Evolutionary conservation across 1,140 invertebrate genomes (phyloP).

Genomic region (Anoplolepis gracilipes): DNA sequence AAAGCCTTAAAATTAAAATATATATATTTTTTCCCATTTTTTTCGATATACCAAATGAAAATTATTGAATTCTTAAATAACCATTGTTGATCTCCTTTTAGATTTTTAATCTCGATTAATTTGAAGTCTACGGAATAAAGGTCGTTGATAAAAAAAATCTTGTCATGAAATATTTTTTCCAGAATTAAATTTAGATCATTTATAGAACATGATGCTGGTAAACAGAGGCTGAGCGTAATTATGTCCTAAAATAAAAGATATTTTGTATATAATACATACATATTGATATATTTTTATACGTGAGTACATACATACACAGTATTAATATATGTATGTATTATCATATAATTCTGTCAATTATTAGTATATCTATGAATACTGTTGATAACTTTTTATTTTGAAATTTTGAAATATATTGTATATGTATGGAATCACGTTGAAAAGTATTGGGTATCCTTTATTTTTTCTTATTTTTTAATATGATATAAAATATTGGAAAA

Average conservation of each 20-base stretch:
- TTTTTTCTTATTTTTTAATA: too few relatives aligned
- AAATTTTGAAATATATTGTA: too few relatives aligned
- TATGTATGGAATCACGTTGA: too few relatives aligned
- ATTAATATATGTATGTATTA: too few relatives aligned
- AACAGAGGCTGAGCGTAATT: conserved; percentile 80
- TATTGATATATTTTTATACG: too few relatives aligned
- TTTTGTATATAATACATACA: neutral
- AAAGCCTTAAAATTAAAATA: too few relatives aligned
- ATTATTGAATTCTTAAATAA: conserved; percentile 58
- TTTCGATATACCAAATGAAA: conserved; percentile 58
- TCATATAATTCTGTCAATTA: too few relatives aligned
- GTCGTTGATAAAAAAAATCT: conserved; percentile 70
- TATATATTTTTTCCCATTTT: conserved; percentile 6
- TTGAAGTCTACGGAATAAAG: conserved; percentile 77
- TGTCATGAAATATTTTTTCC: conserved; percentile 73
- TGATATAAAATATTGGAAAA: too few relatives aligned
- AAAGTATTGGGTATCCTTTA: too few relatives aligned
- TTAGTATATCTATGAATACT: too few relatives aligned
- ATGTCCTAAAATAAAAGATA: conserved; percentile 77
- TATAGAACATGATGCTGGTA: conserved; percentile 78
- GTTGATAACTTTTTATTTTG: too few relatives aligned
- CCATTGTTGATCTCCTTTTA: conserved; percentile 75
- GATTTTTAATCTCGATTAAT: conserved; percentile 75
- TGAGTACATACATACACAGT: too few relatives aligned
- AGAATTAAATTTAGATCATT: conserved; percentile 74